phyloP scores from a whole-genome alignment of 2,888 invertebrate genomes.

The Drosophila mettleri region DNA sequence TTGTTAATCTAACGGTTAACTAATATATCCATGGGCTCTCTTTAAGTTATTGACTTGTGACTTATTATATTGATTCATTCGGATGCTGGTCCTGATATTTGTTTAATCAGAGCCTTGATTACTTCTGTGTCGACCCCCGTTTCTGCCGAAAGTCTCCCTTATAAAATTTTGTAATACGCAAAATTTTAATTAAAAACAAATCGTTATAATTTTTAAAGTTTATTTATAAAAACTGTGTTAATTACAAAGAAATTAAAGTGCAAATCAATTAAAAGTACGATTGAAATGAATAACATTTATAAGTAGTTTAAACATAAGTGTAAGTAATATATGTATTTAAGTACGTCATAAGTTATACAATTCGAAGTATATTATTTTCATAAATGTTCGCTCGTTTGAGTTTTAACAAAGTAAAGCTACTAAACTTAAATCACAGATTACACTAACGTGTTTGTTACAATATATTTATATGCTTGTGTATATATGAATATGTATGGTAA shows the following conservation, averaged over 20 bases:
- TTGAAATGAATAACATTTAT: slow-evolving; percentile 68
- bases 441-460: slow-evolving; percentile 81
- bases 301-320: slow-evolving; percentile 53
- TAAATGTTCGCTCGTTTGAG: slow-evolving; percentile 46
- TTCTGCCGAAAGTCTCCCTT: no score
- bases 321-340: slow-evolving; percentile 35
- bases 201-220: slow-evolving; percentile 50
- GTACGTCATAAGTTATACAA: slow-evolving; percentile 57
- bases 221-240: slow-evolving; percentile 78
- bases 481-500: slow-evolving; percentile 33
- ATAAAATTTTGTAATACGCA: no score
- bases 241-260: slow-evolving; percentile 51
- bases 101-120: no score
- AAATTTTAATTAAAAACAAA: background rate
- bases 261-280: slow-evolving; percentile 54
- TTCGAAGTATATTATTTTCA: slow-evolving; percentile 50
- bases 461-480: slow-evolving; percentile 55
- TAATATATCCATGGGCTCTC: no score
- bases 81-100: no score
- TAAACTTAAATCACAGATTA: slow-evolving; percentile 85
- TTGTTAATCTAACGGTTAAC: no score
- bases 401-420: slow-evolving; percentile 82
- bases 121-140: no score
- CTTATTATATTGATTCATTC: no score
- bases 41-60: no score